These are phyloP conservation scores for Pogonophryne albipinna DNA, from an alignment of 2,797 vertebrate species.

Conservation along the genomic window DNA sequence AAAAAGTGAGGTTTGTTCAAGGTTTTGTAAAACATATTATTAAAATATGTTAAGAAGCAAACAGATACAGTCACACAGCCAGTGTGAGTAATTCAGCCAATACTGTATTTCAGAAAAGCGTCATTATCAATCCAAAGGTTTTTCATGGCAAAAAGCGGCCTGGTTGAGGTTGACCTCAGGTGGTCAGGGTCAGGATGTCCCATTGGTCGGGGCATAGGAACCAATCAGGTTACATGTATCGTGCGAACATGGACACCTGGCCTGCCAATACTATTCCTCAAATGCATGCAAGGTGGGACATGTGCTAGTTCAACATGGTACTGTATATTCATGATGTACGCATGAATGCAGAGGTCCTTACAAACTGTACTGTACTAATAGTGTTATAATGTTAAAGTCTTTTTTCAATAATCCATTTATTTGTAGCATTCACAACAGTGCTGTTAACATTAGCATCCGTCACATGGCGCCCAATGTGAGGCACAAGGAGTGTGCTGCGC, in stretches of 20 bases:
- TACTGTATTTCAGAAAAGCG: background rate
- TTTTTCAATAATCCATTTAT: background rate
- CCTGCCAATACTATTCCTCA: no score
- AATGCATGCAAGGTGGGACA: no score
- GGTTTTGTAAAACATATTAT: no score
- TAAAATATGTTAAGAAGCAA: no score
- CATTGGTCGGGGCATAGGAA: no score
- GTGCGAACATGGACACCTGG: no score
- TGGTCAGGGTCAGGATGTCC: no score
- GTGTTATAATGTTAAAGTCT: background rate
- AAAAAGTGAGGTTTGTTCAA: background rate
- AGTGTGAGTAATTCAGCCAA: background rate
- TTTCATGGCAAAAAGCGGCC: no score
- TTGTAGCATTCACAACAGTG: conserved; percentile 17
- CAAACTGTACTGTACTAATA: background rate
- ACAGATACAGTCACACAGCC: no score
- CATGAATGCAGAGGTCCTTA: background rate
- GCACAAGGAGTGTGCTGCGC: conserved; percentile 26
- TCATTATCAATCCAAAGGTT: no score
- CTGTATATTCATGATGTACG: background rate
- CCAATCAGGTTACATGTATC: no score
- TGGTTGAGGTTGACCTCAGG: no score
- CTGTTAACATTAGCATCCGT: conserved; percentile 59
- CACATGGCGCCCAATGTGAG: conserved; percentile 80
- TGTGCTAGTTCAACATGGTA: background rate